Percentiles rank a stretch among this genome's conserved stretches.
These are phyloP conservation scores for Pseudotriccus pelzelni DNA, from an alignment of 2,797 vertebrate species.

Conservation along the genomic window DNA sequence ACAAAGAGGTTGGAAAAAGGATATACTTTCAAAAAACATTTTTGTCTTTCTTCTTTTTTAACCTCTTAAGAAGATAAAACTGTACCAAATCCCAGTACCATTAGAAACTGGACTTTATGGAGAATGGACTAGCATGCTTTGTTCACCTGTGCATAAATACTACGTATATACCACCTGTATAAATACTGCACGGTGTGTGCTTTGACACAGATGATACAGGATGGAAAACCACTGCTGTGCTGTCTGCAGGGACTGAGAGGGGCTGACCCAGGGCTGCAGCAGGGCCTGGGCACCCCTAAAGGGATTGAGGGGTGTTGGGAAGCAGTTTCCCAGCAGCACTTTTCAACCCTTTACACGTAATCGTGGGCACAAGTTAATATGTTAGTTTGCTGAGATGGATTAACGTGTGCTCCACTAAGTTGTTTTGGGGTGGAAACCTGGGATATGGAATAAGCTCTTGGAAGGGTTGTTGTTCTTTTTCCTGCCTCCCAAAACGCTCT, in stretches of 20 bases:
- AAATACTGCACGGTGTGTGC: neutral
- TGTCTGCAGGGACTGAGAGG: neutral
- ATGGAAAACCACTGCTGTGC: neutral
- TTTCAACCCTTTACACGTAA: neutral
- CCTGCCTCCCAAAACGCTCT: neutral
- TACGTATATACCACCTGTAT: neutral
- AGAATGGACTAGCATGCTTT: neutral
- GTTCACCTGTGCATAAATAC: neutral
- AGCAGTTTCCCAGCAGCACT: neutral
- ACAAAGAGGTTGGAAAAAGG: neutral
- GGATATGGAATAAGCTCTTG: neutral
- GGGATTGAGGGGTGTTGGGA: neutral
- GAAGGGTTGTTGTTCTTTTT: neutral
- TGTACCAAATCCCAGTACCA: neutral
- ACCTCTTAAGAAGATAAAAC: neutral
- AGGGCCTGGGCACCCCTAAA: neutral
- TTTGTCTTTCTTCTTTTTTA: neutral
- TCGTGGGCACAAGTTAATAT: neutral
- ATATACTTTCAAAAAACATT: neutral
- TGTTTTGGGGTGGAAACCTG: neutral
- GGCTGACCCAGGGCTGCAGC: neutral
- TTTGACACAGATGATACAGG: neutral
- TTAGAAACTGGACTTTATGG: neutral
- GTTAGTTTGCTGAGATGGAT: neutral
- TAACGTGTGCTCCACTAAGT: neutral